Evolutionary conservation across 2,113 vertebrate genomes (phyloP).

Genomic region (Pelecanus crispus): DNA sequence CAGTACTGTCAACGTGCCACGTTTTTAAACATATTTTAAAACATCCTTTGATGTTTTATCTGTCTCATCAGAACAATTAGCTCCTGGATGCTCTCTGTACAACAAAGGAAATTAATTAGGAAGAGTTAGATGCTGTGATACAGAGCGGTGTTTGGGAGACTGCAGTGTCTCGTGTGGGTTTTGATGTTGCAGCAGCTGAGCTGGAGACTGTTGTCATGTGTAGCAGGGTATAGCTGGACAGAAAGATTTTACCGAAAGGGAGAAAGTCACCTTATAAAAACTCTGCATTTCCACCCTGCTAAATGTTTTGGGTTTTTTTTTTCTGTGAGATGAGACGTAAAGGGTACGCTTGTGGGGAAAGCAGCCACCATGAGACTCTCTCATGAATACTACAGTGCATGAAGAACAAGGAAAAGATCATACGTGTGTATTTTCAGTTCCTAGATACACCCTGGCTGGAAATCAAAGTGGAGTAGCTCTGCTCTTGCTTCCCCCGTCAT

Average conservation of each 20-base stretch:
- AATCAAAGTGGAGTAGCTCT: background rate
- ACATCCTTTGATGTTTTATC: constrained; percentile 17
- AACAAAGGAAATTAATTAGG: constrained; percentile 65
- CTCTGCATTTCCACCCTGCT: background rate
- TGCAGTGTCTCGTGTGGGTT: background rate
- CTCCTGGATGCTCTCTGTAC: constrained; percentile 3
- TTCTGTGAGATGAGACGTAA: background rate
- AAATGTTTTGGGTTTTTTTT: background rate
- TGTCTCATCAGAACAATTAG: constrained; percentile 66
- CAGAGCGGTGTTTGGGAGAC: background rate
- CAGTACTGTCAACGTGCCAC: background rate
- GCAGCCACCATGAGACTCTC: background rate
- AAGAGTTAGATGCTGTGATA: constrained; percentile 39
- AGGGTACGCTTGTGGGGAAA: background rate
- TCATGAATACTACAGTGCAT: background rate
- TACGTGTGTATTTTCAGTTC: background rate
- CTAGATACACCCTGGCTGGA: background rate
- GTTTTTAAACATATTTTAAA: constrained; percentile 18
- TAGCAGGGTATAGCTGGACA: background rate
- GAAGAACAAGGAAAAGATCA: background rate
- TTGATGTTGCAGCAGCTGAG: background rate
- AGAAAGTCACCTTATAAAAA: background rate
- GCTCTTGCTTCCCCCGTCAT: background rate
- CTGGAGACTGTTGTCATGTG: background rate
- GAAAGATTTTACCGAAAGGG: background rate